Base-by-base conservation (phyloP, 2,113 vertebrate species). In the Dromas ardeola region DNA sequence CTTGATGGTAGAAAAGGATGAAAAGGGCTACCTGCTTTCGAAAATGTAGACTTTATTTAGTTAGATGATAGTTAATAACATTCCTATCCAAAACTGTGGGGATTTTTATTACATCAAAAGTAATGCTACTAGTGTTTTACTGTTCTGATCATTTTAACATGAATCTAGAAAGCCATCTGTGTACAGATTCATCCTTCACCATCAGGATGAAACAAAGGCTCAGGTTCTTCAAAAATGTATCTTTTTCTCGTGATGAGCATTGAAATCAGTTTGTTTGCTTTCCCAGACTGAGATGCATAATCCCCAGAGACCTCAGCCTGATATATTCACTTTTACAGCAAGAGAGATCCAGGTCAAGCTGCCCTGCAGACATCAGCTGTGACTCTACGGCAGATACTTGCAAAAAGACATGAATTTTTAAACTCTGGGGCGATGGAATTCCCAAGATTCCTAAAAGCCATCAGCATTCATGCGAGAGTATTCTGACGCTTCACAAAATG, bases 391-490 rank as follows among this genome's bases (percentile, higher is more conserved):
- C 59, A 93, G 53, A 70, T 58, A 66, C 38, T 59, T 76, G 63
- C 82, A 90, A 92, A 90, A 78, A 93, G 2, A 5, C 32, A 94
- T 81, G 26, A 88, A 90, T 94, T 96, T 94, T 95, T 94, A 40
- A 96, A 63, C n/a, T 63, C 82, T 2, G 1, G 5, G n/a, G 17
- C 80, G 90, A 16, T 7, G 9, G 79, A 88, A 95, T 90, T 94
- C 94, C 92, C 82, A 66, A 42, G 76, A 50, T 59, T 59, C 76
- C 76, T 78, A 63, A 74, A 83, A 86, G 53, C 10, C 20, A 86
- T 92, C 74, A 86, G 63, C 12, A 95, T 90, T 83, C 92, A 92
- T 4, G 19, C 0, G 0, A 86, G 55, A 4, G 2, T 30, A 25
- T 86, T 87, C 71, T 81, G 50, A n/a, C 11, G 10, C 36, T 17